phyloP scores from a whole-genome alignment of 1,140 invertebrate genomes.

The Lethrus apterus region DNA sequence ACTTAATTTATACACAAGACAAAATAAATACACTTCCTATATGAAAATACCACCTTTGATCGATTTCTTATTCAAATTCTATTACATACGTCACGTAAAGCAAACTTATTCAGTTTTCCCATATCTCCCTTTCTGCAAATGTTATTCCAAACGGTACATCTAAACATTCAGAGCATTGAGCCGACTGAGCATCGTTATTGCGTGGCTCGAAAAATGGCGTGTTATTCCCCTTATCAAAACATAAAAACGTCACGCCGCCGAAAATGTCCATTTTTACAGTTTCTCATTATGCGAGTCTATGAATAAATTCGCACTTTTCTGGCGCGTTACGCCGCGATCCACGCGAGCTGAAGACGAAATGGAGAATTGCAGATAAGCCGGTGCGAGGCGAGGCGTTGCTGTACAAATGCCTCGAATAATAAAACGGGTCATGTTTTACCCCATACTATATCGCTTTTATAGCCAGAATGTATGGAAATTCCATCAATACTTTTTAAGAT shows the following conservation, averaged over 20 bases:
- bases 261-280: conserved; percentile 48
- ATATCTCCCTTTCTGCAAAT: too few species aligned
- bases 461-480: too few species aligned
- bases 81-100: too few species aligned
- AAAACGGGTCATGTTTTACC: conserved; percentile 35
- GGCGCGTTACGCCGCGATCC: conserved; percentile 29
- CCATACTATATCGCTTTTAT: conserved; percentile 33
- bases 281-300: conserved; percentile 47
- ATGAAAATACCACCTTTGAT: too few species aligned
- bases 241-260: conserved; percentile 41
- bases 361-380: conserved; percentile 40
- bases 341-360: conserved; percentile 28
- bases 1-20: too few species aligned
- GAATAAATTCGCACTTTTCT: conserved; percentile 47
- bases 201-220: conserved; percentile 34
- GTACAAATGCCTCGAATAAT: conserved; percentile 34
- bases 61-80: too few species aligned
- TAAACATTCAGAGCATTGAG: background rate
- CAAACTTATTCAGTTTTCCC: too few species aligned
- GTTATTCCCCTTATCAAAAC: conserved; percentile 45
- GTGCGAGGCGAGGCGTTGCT: too few species aligned
- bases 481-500: too few species aligned
- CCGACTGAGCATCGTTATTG: conserved; percentile 22
- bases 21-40: too few species aligned
- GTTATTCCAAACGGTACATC: too few species aligned